phyloP scores from a whole-genome alignment of 2,888 invertebrate species.

The Diplolepis rosae region DNA sequence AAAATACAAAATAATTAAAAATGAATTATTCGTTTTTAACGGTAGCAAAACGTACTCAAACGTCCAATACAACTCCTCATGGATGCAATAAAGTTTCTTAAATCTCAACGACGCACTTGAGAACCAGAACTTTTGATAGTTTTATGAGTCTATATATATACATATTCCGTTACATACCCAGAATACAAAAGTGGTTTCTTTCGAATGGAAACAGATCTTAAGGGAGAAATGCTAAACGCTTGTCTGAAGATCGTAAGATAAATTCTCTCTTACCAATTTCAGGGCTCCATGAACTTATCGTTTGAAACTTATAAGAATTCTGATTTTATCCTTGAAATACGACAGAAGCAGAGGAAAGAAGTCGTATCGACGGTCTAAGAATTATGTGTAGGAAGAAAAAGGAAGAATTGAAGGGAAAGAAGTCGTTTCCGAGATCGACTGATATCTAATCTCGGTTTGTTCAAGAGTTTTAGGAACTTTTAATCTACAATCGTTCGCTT shows the following conservation, averaged over 20 bases:
- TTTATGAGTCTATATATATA: no score
- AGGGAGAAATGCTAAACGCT: neutral
- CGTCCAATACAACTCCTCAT: no score
- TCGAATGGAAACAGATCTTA: neutral
- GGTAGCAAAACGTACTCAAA: no score
- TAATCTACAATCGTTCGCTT: constrained; percentile 1
- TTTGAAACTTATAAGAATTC: constrained; percentile 16
- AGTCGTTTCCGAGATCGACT: constrained; percentile 5
- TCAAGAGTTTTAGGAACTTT: constrained; percentile 19
- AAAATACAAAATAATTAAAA: no score
- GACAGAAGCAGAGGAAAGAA: constrained; percentile 7
- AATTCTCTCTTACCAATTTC: constrained; percentile 13
- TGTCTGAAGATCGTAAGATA: constrained; percentile 2
- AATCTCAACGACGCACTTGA: no score
- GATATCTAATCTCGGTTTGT: constrained; percentile 8
- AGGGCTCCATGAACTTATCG: constrained; percentile 11
- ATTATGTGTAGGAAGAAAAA: constrained; percentile 15
- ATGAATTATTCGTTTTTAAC: no score
- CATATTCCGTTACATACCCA: no score
- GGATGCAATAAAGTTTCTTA: no score
- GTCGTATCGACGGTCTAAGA: constrained; percentile 1
- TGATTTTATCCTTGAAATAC: constrained; percentile 29
- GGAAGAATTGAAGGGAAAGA: constrained; percentile 12
- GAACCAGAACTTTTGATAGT: no score
- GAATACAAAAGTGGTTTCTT: neutral